Conservation (phyloP, 2,113 vertebrate species). For the Bambusicola thoracicus region DNA sequence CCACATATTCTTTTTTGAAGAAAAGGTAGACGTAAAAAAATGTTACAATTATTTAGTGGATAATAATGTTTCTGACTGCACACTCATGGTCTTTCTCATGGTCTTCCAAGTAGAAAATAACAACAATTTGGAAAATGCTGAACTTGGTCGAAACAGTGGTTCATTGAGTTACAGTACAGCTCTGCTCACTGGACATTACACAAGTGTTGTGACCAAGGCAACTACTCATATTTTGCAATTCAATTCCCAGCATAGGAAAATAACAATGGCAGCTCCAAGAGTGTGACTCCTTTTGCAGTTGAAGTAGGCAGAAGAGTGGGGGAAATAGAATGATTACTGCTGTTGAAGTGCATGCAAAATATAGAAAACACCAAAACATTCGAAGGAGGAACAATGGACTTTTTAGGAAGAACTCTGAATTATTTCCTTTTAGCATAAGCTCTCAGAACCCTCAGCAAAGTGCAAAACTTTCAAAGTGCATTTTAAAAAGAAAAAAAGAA, state of each 20-base stretch:
- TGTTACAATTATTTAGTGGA: not conserved
- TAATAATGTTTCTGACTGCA: not conserved
- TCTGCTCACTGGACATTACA: not conserved
- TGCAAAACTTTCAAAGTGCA: not conserved
- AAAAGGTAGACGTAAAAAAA: not conserved
- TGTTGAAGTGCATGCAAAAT: not conserved
- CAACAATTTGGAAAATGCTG: not conserved
- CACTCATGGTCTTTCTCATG: not conserved
- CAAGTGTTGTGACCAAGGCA: not conserved
- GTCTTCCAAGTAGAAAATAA: not conserved
- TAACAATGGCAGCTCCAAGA: not conserved
- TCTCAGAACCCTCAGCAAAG: not conserved
- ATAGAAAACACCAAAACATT: not conserved
- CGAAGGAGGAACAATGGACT: not conserved
- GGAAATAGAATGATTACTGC: not conserved
- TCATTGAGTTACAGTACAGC: not conserved
- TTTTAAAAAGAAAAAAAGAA: not conserved
- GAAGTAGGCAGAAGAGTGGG: not conserved
- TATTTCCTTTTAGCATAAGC: not conserved
- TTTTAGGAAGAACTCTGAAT: not conserved
- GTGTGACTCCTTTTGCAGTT: not conserved
- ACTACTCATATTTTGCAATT: not conserved
- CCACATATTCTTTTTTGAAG: not conserved
- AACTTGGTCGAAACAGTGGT: not conserved
- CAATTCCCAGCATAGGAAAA: not conserved